These are phyloP conservation scores for Etheostoma cragini DNA, from an alignment of 2,113 vertebrate genomes.

Conservation along the genomic window DNA sequence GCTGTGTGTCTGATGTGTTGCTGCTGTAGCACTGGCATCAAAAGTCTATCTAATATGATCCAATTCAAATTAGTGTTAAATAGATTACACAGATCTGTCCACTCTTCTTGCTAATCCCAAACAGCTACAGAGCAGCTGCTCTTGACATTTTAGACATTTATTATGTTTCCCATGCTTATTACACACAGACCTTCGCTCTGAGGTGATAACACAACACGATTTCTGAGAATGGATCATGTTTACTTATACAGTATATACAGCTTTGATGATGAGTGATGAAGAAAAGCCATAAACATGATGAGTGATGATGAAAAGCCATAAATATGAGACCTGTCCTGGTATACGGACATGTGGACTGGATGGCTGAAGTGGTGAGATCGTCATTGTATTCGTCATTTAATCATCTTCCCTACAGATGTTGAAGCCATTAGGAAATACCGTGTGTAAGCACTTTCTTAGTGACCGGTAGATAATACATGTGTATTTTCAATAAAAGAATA, in stretches of 20 bases:
- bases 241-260: conserved; percentile 48
- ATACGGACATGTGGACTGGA: conserved; percentile 31
- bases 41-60: neutral
- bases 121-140: conserved; percentile 54
- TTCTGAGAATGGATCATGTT: conserved; percentile 35
- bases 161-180: conserved; percentile 49
- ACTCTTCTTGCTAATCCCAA: neutral
- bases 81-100: conserved; percentile 12
- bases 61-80: conserved; percentile 7
- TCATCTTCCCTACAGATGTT: conserved; percentile 67
- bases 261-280: conserved; percentile 46
- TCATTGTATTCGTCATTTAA: conserved; percentile 46
- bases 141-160: conserved; percentile 47
- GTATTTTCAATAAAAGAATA: conserved; percentile 4
- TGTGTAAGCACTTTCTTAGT: conserved; percentile 3
- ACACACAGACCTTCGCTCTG: neutral
- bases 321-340: conserved; percentile 56
- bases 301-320: conserved; percentile 51
- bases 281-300: conserved; percentile 61
- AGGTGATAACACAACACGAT: conserved; percentile 33
- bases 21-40: too few species aligned
- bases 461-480: neutral
- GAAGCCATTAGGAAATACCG: conserved; percentile 53
- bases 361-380: conserved; percentile 61
- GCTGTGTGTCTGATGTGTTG: too few species aligned